Evolutionary conservation across 2,113 vertebrate species (phyloP).

Genomic region (Leucoraja erinaceus): DNA sequence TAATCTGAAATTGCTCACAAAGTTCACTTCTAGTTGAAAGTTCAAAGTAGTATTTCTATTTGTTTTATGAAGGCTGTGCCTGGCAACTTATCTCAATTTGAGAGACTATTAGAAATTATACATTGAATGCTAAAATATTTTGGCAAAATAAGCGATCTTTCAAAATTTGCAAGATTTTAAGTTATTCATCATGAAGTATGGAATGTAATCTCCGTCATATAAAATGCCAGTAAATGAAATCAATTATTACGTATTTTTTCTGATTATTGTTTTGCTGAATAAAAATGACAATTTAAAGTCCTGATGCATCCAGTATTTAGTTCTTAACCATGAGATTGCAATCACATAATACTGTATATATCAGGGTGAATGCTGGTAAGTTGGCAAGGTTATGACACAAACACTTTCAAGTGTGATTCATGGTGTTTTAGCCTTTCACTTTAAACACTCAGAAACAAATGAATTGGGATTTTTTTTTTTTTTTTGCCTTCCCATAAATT

Average conservation of each 20-base stretch:
- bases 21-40: background rate
- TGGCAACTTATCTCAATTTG: too few relatives aligned
- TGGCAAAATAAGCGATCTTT: background rate
- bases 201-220: background rate
- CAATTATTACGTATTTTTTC: background rate
- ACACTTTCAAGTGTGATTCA: conserved; percentile 44
- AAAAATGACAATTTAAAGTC: background rate
- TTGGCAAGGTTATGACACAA: conserved; percentile 43
- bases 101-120: background rate
- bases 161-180: background rate
- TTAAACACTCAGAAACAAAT: conserved; percentile 9
- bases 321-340: background rate
- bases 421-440: conserved; percentile 35
- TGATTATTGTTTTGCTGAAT: background rate
- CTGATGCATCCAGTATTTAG: background rate
- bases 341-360: background rate
- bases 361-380: conserved; percentile 45
- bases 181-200: background rate
- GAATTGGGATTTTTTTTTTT: background rate
- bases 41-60: background rate
- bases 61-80: background rate
- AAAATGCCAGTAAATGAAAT: background rate
- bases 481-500: conserved; percentile 1
- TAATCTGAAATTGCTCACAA: background rate
- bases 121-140: background rate